Evolutionary conservation across 2,113 vertebrate genomes (phyloP), one percentile per base, ranked within the genome.

Genomic region (Herpailurus yagouaroundi): DNA sequence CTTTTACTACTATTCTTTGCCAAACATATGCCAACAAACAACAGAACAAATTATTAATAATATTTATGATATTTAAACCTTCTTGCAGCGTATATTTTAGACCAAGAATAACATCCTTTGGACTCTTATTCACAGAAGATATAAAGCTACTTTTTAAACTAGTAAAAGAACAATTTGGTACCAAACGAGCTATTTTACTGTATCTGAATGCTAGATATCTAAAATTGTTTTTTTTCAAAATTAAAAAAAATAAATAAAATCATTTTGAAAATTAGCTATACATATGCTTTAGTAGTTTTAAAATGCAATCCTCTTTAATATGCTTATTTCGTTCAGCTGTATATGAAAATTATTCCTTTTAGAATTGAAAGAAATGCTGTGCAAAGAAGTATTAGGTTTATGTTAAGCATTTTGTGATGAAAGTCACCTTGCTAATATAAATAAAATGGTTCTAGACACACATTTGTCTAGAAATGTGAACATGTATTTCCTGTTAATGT

Each of bases 1-100:
- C 96, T 97, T 97, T 96, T 91, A 91, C 95, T 95, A 38, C 87
- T 93, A 36, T 91, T 94, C 96, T 88, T 97, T 98, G 98, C 98
- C 98, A 99, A 98, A 98, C 98, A 98, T 98, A 98, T 98, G 98
- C 89, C 98, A 97, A 83, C 38, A 85, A 98, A 95, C 57, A 98
- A 95, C 94, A 97, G 93, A 97, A 95, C 69, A 97, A 97, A 97
- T 97, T 98, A 98, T 98, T 98, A 98, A 98, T 97, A 97, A 98
- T 97, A 97, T 96, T 98, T 97, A 96, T 97, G 93, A 95, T 55
- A 13, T 86, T 94, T 96, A 97, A 97, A 96, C 66, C 95, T 96
- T 94, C 77, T 76, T 92, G 74, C 16, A 96, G 63, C 48, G 76
- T 55, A 76, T 98, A 96, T 94, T 97, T 97, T 52, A 68, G 45